A percentile compares a stretch with the other conserved stretches of the same genome.
Conservation (phyloP, 2,888 invertebrate genomes). For the Ophraella communa region DNA sequence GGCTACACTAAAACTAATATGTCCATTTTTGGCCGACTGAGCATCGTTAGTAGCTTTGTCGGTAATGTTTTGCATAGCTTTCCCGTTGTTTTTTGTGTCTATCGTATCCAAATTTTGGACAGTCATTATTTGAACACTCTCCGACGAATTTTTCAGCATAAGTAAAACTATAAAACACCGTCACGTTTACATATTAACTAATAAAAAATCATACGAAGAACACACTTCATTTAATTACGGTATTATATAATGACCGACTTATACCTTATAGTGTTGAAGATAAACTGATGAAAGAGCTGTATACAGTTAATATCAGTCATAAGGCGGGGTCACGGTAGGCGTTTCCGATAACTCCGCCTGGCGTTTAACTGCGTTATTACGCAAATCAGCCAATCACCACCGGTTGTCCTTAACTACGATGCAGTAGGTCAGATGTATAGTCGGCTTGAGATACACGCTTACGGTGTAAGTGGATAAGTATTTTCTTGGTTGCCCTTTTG, state of each 20-base stretch:
- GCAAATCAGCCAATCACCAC: conserved; percentile 46
- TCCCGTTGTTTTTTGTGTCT: conserved; percentile 54
- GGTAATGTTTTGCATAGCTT: conserved; percentile 57
- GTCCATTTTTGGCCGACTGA: conserved; percentile 64
- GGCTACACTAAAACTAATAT: conserved; percentile 87
- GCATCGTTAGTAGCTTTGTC: conserved; percentile 53
- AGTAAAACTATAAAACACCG: conserved; percentile 24
- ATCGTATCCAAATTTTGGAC: conserved; percentile 65
- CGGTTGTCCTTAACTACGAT: conserved; percentile 44
- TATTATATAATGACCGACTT: conserved; percentile 40
- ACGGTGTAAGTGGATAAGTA: background rate
- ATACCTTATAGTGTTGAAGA: conserved; percentile 47
- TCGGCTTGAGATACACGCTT: conserved; percentile 7
- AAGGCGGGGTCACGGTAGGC: conserved; percentile 35
- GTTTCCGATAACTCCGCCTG: conserved; percentile 41
- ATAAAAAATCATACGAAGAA: conserved; percentile 29
- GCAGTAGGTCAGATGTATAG: conserved; percentile 38
- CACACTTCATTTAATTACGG: conserved; percentile 32
- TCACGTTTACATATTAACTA: conserved; percentile 14
- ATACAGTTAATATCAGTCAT: conserved; percentile 36
- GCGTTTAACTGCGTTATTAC: conserved; percentile 45
- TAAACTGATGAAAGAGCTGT: conserved; percentile 49
- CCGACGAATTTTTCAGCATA: conserved; percentile 69
- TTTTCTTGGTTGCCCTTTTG: conserved; percentile 40
- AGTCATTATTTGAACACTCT: conserved; percentile 70